Conservation (phyloP, 2,888 invertebrate species). For the Anthophora plumipes region DNA sequence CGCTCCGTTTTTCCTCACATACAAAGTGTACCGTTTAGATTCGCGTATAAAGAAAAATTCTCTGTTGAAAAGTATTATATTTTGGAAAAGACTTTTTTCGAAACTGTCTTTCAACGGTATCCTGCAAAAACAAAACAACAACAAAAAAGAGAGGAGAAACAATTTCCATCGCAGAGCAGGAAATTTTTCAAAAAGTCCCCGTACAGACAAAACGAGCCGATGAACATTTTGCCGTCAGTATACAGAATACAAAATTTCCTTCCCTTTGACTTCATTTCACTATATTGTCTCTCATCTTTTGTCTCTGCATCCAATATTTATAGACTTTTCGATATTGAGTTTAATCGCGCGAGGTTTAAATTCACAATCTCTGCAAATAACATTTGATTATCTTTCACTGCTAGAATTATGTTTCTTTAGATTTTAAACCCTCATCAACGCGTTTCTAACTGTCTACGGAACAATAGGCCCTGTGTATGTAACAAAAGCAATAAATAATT, state of each 20-base stretch:
- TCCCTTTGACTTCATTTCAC: neutral
- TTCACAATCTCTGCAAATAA: too few species aligned
- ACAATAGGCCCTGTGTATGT: too few species aligned
- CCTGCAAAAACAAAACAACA: too few species aligned
- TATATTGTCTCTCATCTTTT: neutral
- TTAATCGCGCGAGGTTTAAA: too few species aligned
- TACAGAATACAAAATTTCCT: neutral
- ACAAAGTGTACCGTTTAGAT: neutral
- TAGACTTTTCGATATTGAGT: too few species aligned
- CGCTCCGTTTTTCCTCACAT: too few species aligned
- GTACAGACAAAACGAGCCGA: neutral
- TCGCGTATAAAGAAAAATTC: neutral
- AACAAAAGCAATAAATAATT: too few species aligned
- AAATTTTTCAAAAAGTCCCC: neutral
- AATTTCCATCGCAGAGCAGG: neutral
- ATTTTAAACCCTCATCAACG: too few species aligned
- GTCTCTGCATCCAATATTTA: neutral
- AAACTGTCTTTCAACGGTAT: neutral
- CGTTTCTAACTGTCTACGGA: too few species aligned
- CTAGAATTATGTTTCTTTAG: too few species aligned
- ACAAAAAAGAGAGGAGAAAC: neutral
- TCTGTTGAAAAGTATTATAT: conserved; percentile 9
- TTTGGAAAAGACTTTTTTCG: neutral
- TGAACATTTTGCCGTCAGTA: conserved; percentile 3
- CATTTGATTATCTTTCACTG: too few species aligned